phyloP scores from a whole-genome alignment of 2,888 invertebrate species.

The Oscheius sp. region DNA sequence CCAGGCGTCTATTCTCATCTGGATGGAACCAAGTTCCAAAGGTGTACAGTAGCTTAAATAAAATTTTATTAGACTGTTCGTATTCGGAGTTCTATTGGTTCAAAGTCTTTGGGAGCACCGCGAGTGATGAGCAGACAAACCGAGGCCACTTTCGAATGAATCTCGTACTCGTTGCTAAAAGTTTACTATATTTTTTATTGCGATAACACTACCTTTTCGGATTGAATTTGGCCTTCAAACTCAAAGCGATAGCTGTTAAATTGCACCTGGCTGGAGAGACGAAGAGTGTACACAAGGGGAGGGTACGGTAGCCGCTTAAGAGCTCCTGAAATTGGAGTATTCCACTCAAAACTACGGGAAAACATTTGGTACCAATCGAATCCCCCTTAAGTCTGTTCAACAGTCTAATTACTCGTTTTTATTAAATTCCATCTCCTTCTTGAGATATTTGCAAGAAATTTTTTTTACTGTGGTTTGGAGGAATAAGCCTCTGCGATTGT shows the following conservation, averaged over 20 bases:
- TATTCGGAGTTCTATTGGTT: neutral
- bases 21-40: conserved; percentile 17
- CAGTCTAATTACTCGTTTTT: no score
- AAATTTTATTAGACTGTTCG: neutral
- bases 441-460: no score
- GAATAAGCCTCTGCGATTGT: no score
- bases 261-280: neutral
- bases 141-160: neutral
- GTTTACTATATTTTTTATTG: neutral
- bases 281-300: neutral
- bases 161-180: neutral
- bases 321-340: neutral
- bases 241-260: neutral
- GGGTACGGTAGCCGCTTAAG: neutral
- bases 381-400: no score
- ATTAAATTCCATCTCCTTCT: no score
- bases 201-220: neutral
- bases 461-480: no score
- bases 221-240: neutral
- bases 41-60: neutral
- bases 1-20: conserved; percentile 11
- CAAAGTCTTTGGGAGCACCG: neutral
- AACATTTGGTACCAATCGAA: no score
- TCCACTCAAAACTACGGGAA: no score
- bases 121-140: neutral